Evolutionary conservation across 1,140 invertebrate species (phyloP).

Genomic region (Drosophila pallidifrons): DNA sequence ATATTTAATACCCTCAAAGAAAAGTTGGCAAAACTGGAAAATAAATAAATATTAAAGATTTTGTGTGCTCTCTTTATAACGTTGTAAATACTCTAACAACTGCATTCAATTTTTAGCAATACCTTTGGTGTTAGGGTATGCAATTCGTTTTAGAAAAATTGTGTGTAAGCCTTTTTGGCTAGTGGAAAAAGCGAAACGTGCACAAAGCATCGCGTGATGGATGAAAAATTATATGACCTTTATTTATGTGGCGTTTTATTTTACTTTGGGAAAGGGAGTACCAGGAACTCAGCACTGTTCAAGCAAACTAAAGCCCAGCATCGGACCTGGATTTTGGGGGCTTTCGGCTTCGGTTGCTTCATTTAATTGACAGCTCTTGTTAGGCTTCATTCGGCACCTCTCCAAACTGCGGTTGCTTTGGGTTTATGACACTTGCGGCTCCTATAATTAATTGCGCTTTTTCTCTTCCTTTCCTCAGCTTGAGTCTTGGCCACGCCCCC

Average conservation of each 20-base stretch:
- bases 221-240: conserved; percentile 30
- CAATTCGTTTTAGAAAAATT: background rate
- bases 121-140: background rate
- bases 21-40: too few relatives aligned
- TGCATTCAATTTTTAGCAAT: background rate
- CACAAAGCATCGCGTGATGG: conserved; percentile 21
- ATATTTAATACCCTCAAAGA: background rate
- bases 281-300: background rate
- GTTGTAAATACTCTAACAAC: background rate
- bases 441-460: conserved; percentile 74
- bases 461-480: conserved; percentile 25
- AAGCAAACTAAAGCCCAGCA: conserved; percentile 10
- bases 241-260: conserved; percentile 19
- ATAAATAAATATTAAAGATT: too few relatives aligned
- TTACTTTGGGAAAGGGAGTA: background rate
- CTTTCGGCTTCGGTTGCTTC: conserved; percentile 27
- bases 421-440: conserved; percentile 70
- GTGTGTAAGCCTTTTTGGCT: background rate
- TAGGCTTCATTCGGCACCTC: conserved; percentile 30
- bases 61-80: background rate
- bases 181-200: conserved; percentile 32
- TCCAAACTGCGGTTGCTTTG: conserved; percentile 9
- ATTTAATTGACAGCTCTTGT: conserved; percentile 63
- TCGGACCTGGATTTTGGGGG: conserved; percentile 15
- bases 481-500: conserved; percentile 43